phyloP scores from a whole-genome alignment of 2,888 invertebrate species.

The Spilarctia lutea region DNA sequence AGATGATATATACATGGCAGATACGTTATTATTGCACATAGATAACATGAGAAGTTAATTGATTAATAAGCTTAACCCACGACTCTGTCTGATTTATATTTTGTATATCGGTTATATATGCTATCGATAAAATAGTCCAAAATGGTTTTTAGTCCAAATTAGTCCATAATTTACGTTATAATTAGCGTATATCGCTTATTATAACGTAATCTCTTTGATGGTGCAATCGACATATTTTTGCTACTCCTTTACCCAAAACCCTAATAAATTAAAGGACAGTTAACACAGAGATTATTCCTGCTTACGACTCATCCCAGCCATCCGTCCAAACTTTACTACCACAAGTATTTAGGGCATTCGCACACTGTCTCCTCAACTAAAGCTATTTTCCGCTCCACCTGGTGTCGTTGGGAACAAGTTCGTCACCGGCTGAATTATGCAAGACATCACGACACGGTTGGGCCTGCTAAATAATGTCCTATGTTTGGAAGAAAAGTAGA shows the following conservation, averaged over 20 bases:
- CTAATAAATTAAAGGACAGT: constrained; percentile 11
- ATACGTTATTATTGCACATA: not conserved
- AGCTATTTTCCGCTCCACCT: constrained; percentile 21
- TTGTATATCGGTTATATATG: too few relatives aligned
- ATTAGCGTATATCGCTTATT: too few relatives aligned
- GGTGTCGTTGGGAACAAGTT: constrained; percentile 28
- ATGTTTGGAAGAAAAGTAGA: constrained; percentile 23
- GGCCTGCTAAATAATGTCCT: constrained; percentile 36
- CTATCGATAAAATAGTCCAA: too few relatives aligned
- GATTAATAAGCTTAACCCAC: too few relatives aligned
- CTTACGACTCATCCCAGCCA: constrained; percentile 13
- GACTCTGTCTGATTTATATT: too few relatives aligned
- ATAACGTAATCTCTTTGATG: not conserved
- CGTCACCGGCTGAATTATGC: constrained; percentile 44
- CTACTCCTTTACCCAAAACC: not conserved
- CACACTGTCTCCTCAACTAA: constrained; percentile 18
- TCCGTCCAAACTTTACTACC: constrained; percentile 5
- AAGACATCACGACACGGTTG: constrained; percentile 25
- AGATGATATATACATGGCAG: not conserved
- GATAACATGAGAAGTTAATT: not conserved
- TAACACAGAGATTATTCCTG: constrained; percentile 10
- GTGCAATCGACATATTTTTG: not conserved
- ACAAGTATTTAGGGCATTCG: constrained; percentile 16
- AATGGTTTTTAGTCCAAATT: too few relatives aligned
- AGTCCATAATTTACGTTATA: too few relatives aligned